Conservation (phyloP, 2,113 vertebrate genomes). For the Callionymus lyra region DNA sequence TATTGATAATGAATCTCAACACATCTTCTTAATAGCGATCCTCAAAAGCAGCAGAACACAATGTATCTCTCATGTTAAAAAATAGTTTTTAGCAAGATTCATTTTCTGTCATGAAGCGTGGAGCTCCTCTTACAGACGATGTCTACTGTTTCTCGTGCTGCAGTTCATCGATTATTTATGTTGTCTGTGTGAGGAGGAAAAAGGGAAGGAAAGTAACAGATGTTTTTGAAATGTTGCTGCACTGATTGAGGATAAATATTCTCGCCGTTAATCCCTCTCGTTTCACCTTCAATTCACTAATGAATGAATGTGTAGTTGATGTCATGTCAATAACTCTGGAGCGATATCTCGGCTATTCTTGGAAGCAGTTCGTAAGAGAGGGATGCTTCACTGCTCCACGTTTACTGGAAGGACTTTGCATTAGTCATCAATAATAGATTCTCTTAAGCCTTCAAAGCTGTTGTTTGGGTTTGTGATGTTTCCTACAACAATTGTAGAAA, state of each 20-base stretch:
- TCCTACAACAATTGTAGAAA: no score
- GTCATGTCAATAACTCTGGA: conserved; percentile 29
- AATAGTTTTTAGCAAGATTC: no score
- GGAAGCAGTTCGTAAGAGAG: conserved; percentile 43
- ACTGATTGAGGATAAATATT: background rate
- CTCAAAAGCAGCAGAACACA: no score
- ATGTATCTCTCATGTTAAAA: no score
- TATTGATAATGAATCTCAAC: no score
- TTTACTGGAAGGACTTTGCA: conserved; percentile 48
- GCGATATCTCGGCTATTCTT: conserved; percentile 43
- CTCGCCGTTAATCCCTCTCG: background rate
- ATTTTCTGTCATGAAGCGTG: no score
- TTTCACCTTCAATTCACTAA: conserved; percentile 1
- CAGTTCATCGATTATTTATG: conserved; percentile 70
- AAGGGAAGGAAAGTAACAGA: no score
- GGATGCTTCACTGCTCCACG: conserved; percentile 27
- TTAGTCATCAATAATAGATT: conserved; percentile 62
- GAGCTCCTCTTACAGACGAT: background rate
- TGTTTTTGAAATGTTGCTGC: no score
- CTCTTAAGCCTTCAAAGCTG: conserved; percentile 23
- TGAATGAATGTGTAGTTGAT: conserved; percentile 26
- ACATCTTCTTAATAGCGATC: no score
- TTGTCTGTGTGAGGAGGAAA: conserved; percentile 26
- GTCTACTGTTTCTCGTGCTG: conserved; percentile 53
- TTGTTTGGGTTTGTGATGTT: no score